These are phyloP conservation scores for Apteryx owenii DNA, from an alignment of 2,113 vertebrate genomes.

Conservation along the genomic window DNA sequence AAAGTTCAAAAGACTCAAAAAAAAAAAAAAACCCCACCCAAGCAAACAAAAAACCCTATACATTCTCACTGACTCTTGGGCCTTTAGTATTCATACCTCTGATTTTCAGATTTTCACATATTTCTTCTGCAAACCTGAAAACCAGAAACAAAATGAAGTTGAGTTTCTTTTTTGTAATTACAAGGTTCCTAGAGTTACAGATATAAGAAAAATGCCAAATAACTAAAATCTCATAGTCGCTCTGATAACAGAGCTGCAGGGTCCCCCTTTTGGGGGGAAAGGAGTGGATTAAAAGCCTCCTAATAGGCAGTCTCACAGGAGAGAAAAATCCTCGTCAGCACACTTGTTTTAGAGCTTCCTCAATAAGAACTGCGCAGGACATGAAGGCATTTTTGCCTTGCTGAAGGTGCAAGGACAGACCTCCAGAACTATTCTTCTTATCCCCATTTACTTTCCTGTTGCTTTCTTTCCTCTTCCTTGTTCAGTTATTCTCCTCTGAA, in stretches of 20 bases:
- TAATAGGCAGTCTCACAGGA: accelerated
- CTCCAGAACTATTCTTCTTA: neutral
- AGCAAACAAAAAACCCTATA: neutral
- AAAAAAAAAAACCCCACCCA: neutral
- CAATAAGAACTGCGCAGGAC: neutral
- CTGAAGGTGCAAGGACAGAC: neutral
- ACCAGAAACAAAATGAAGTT: neutral
- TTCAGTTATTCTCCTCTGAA: neutral
- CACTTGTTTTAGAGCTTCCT: neutral
- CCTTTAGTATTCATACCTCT: neutral
- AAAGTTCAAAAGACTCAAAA: neutral
- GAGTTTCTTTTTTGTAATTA: neutral
- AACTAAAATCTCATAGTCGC: neutral
- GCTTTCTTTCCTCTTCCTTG: neutral
- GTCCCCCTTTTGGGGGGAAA: neutral
- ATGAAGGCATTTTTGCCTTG: accelerated
- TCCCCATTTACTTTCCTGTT: accelerated
- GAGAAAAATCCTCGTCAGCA: neutral
- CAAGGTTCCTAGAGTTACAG: neutral
- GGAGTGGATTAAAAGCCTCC: neutral
- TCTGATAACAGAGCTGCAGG: neutral
- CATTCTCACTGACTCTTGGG: neutral
- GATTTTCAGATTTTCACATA: neutral
- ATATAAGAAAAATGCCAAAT: neutral
- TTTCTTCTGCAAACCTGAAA: neutral